These are phyloP conservation scores for Acropternis orthonyx DNA, from an alignment of 2,797 vertebrate genomes.

Conservation along the genomic window DNA sequence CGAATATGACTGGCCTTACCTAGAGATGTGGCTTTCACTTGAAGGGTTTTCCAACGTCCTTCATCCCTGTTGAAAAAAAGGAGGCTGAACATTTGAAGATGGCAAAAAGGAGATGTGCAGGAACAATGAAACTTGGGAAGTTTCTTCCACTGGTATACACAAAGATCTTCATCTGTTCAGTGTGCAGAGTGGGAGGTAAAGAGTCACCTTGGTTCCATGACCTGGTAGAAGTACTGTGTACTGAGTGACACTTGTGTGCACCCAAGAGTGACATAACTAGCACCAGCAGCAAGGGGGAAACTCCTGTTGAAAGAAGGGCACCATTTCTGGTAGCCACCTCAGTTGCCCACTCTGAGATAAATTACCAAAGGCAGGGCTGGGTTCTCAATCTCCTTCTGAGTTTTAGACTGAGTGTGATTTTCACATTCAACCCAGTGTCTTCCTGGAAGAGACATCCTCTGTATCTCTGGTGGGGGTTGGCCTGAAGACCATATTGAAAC, in stretches of 20 bases:
- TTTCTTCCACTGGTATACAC: background rate
- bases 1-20: background rate
- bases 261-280: background rate
- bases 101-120: background rate
- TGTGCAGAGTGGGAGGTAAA: background rate
- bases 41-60: background rate
- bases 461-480: background rate
- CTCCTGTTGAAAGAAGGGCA: background rate
- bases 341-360: background rate
- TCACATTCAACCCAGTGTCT: background rate
- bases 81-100: background rate
- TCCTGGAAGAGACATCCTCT: background rate
- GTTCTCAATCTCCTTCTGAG: background rate
- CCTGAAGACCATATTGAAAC: background rate
- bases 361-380: background rate
- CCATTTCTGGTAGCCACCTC: background rate
- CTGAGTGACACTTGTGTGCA: background rate
- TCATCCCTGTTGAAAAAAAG: background rate
- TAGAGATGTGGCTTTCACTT: background rate
- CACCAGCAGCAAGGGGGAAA: background rate
- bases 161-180: background rate
- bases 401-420: background rate
- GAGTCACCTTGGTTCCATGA: background rate
- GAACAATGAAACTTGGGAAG: background rate
- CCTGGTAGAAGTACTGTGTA: background rate